A percentile compares a stretch with the other conserved stretches of the same genome.
Evolutionary conservation across 2,888 invertebrate genomes (phyloP).

Genomic region (Lasioglossum malachurum): DNA sequence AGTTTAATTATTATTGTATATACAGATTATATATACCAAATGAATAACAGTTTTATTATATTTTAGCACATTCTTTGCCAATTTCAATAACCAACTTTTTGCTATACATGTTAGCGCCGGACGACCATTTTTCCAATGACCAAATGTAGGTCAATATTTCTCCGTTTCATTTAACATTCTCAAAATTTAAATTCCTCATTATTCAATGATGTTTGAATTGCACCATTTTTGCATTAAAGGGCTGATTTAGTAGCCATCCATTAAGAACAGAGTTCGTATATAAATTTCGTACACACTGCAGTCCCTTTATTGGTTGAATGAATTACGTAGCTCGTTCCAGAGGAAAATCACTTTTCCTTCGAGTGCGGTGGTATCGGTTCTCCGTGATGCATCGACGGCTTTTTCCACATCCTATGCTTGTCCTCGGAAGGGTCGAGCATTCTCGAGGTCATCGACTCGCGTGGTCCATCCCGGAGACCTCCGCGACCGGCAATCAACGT

Average conservation of each 20-base stretch:
- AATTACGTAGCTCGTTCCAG: too few relatives aligned
- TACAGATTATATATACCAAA: not conserved
- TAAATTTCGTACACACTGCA: too few relatives aligned
- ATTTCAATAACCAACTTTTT: too few relatives aligned
- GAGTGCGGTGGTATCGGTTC: not conserved
- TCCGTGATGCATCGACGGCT: not conserved
- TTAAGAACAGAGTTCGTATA: not conserved
- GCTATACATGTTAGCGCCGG: too few relatives aligned
- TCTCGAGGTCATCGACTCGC: slow-evolving; percentile 66
- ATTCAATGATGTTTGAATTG: not conserved
- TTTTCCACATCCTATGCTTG: not conserved
- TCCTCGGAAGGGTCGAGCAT: not conserved
- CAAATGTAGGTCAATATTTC: not conserved
- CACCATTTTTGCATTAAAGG: not conserved
- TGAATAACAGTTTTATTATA: not conserved
- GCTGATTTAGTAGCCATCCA: not conserved
- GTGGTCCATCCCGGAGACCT: slow-evolving; percentile 68
- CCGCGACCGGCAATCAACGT: slow-evolving; percentile 76
- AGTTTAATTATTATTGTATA: not conserved
- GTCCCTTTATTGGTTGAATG: too few relatives aligned
- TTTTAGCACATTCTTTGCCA: not conserved
- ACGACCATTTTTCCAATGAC: too few relatives aligned
- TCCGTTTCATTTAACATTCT: not conserved
- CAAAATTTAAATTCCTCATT: not conserved
- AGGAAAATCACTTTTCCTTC: not conserved